phyloP scores from a whole-genome alignment of 2,888 invertebrate species.

The Tachina fera region DNA sequence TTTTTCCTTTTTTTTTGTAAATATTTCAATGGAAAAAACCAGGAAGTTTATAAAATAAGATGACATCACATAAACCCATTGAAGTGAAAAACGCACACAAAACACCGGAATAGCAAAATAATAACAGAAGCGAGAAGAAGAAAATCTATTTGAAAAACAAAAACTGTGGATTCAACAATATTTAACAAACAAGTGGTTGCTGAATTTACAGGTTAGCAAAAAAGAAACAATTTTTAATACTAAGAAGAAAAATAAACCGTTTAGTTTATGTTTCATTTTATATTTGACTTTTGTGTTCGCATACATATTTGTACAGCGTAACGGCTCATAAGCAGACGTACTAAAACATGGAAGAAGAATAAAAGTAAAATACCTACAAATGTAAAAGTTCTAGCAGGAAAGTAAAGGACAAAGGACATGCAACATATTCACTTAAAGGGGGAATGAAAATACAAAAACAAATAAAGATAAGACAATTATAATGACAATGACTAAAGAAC shows the following conservation, averaged over 20 bases:
- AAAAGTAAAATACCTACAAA: background rate
- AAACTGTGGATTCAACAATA: constrained; percentile 62
- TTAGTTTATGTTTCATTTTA: constrained; percentile 34
- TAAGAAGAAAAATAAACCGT: constrained; percentile 54
- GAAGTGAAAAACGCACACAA: constrained; percentile 62
- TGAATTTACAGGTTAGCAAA: constrained; percentile 26
- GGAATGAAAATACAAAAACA: background rate
- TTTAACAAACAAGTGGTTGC: constrained; percentile 69
- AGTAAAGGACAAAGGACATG: no score
- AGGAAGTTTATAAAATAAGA: constrained; percentile 69
- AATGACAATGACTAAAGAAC: no score
- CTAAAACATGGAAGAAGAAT: background rate
- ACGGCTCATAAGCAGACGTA: background rate
- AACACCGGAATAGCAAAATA: constrained; percentile 38
- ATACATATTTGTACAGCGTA: background rate
- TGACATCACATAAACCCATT: constrained; percentile 68
- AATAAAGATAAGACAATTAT: no score
- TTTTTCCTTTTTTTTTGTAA: no score
- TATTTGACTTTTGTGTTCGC: constrained; percentile 25
- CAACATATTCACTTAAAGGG: background rate
- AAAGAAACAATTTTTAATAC: background rate
- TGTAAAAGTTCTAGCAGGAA: background rate
- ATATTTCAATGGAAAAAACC: constrained; percentile 34
- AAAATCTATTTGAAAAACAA: constrained; percentile 58
- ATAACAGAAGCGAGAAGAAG: background rate